Percentiles rank a stretch among this genome's conserved stretches.
Evolutionary conservation across 2,797 vertebrate species (phyloP).

Genomic region (Artibeus jamaicensis): DNA sequence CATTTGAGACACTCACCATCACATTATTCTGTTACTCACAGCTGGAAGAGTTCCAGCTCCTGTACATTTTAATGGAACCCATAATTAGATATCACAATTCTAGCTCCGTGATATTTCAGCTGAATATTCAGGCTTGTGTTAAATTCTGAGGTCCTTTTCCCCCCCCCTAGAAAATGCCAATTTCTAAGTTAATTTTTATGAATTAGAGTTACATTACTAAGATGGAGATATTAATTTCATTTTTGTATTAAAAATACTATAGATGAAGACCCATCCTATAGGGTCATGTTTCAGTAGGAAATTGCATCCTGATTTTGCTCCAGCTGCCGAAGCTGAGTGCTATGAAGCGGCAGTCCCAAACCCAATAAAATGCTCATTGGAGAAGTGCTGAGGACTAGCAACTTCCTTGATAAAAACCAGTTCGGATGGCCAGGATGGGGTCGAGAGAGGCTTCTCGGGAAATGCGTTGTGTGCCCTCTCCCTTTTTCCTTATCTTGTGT

Average conservation of each 20-base stretch:
- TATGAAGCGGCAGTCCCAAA: not conserved
- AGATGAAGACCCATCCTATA: not conserved
- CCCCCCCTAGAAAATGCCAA: not conserved
- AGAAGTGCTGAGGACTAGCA: not conserved
- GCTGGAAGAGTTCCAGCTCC: not conserved
- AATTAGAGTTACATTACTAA: not conserved
- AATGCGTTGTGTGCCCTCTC: not conserved
- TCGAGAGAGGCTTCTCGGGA: not conserved
- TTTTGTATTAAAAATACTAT: constrained; percentile 70
- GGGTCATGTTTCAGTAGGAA: not conserved
- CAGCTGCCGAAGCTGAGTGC: not conserved
- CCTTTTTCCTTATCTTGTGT: not conserved
- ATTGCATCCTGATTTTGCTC: not conserved
- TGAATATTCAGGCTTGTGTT: constrained; percentile 21
- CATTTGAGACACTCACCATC: not conserved
- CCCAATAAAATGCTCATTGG: not conserved
- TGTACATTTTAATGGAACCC: not conserved
- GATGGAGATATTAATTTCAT: constrained; percentile 21
- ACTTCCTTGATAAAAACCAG: not conserved
- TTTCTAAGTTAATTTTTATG: constrained; percentile 29
- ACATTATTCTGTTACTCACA: not conserved
- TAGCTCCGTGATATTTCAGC: not conserved
- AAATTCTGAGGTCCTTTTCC: not conserved
- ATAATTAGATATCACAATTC: constrained; percentile 31
- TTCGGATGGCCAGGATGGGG: not conserved